These are phyloP conservation scores for Podocnemis expansa DNA, from an alignment of 2,113 vertebrate species.

Conservation along the genomic window DNA sequence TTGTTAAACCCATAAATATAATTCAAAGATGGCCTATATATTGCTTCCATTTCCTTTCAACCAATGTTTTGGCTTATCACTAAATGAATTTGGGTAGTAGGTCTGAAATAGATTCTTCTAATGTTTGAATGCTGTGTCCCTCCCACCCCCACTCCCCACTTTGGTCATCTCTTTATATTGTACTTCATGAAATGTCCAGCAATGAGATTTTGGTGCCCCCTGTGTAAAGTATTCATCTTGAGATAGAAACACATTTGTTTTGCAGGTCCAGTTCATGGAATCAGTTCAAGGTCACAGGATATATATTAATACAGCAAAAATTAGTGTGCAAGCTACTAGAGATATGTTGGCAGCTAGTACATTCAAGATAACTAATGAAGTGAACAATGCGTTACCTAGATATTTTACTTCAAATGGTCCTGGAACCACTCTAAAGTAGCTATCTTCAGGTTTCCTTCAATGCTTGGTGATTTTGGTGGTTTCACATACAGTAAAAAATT, in stretches of 20 bases:
- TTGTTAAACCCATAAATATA: neutral
- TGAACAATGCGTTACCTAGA: neutral
- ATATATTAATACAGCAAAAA: neutral
- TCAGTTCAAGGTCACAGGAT: neutral
- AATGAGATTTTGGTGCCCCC: accelerated
- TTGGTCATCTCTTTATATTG: neutral
- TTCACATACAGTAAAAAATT: neutral
- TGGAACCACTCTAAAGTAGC: neutral
- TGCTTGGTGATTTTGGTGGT: neutral
- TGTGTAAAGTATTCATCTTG: neutral
- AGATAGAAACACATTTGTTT: neutral
- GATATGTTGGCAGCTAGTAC: neutral
- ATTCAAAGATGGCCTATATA: neutral
- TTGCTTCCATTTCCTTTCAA: neutral
- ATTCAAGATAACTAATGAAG: neutral
- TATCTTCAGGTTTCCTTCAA: neutral
- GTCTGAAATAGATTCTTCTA: neutral
- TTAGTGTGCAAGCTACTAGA: neutral
- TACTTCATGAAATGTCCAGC: neutral
- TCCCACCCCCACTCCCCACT: neutral
- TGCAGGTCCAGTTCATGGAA: neutral
- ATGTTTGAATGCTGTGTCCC: neutral
- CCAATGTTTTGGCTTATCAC: neutral
- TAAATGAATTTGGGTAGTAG: neutral
- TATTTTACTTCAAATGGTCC: neutral